Evolutionary conservation across 37 sponge, comb jelly and placozoan species (phyloP), one percentile per base, ranked within the genome.

Genomic region (Ephydatia muelleri): DNA sequence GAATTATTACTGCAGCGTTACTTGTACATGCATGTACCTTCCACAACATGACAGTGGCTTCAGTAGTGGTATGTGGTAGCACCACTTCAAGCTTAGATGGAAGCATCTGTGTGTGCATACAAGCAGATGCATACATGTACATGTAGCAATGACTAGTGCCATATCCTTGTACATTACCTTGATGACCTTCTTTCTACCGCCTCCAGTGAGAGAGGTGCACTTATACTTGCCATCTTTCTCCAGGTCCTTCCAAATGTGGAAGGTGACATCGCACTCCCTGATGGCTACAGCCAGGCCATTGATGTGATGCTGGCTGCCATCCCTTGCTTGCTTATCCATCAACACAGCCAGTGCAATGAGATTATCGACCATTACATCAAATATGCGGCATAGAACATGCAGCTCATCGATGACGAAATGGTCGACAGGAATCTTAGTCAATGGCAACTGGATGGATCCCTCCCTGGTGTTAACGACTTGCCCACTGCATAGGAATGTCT

Each of bases 31-130:
- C 57, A 5, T 57, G 43, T 43, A 43, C 43, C 57, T 57, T 57
- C 57, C 57, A 57, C 57, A 57, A 57, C 16, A 19, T 57, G 57
- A 57, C 57, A 57, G 57, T 57, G 57, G 57, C 57, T 57, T 57
- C 16, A 57, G 19, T 57, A 57, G 57, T 57, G 57, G 9, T 21
- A 57, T 57, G 57, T 19, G 57, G 57, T 57, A 57, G 57, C 57
- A 57, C 6, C 14, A 11, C 12, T 57, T 57, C 14, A 19, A 57
- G 57, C 57, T 57, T 57, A 19, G 57, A 33, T 6, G 72, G 72
- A 34, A 34, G 72, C 12, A 71, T 34, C 72, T 71, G 72, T 33
- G 32, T 71, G 70, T 6, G 23, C 72, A 71, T 71, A 28, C 72
- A 71, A 71, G 23, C 30, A 71, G 5, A 68, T 68, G 21, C 72